Conservation (phyloP, 2,113 vertebrate species). For the Trichomycterus rosablanca region DNA sequence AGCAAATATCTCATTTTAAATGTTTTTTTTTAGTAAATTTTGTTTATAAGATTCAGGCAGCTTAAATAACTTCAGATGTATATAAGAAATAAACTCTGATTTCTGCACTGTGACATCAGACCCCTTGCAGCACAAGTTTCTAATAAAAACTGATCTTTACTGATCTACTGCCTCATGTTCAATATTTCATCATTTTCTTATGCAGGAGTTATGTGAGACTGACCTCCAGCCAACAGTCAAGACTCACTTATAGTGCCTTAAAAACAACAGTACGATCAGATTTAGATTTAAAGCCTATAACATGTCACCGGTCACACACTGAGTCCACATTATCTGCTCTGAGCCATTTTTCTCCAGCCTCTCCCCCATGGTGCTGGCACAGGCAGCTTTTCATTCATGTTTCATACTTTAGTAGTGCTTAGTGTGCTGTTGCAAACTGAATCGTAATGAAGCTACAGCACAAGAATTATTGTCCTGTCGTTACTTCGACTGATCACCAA, state of each 20-base stretch:
- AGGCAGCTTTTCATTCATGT: not conserved
- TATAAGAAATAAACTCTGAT: too few species aligned
- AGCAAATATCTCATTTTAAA: too few species aligned
- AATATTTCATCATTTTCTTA: not conserved
- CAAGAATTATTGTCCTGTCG: not conserved
- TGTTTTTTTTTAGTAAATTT: too few species aligned
- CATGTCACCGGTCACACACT: slow-evolving; percentile 26
- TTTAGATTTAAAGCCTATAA: slow-evolving; percentile 25
- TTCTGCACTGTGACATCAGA: too few species aligned
- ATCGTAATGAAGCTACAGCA: slow-evolving; percentile 11
- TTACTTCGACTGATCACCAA: slow-evolving; percentile 1
- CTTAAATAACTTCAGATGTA: too few species aligned
- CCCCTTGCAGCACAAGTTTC: too few species aligned
- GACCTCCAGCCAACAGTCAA: not conserved
- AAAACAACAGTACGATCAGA: not conserved
- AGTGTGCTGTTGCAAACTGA: not conserved
- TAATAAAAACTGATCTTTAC: too few species aligned
- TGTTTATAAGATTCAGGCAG: too few species aligned
- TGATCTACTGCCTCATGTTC: too few species aligned
- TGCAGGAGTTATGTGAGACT: not conserved
- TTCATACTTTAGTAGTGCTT: not conserved
- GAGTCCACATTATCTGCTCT: slow-evolving; percentile 17
- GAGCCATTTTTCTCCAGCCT: slow-evolving; percentile 3
- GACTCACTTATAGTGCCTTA: slow-evolving; percentile 3
- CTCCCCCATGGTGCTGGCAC: not conserved